Evolutionary conservation across 2,888 invertebrate species (phyloP).

Genomic region (Rugalucina vietnamica): DNA sequence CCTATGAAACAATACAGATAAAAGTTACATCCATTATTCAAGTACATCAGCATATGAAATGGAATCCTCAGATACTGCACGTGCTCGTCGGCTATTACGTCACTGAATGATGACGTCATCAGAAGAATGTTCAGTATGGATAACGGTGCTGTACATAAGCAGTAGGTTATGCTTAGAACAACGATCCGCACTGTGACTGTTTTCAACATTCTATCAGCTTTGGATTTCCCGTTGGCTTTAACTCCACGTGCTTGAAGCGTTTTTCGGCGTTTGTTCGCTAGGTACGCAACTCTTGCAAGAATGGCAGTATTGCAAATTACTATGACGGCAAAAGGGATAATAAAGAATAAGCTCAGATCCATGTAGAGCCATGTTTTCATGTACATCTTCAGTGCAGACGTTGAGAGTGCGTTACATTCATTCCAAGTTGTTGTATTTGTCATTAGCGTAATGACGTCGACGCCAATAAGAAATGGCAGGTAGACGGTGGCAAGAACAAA

Average conservation of each 20-base stretch:
- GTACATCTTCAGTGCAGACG: constrained; percentile 33
- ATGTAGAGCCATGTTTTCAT: constrained; percentile 46
- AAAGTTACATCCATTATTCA: constrained; percentile 63
- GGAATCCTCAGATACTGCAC: constrained; percentile 34
- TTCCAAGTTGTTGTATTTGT: constrained; percentile 12
- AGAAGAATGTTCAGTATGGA: constrained; percentile 46
- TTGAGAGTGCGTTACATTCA: constrained; percentile 44
- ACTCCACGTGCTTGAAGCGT: constrained; percentile 22
- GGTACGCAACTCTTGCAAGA: constrained; percentile 45
- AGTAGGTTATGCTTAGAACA: constrained; percentile 44
- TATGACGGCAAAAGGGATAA: constrained; percentile 49
- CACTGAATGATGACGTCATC: constrained; percentile 20
- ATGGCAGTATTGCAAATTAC: constrained; percentile 54
- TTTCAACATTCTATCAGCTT: constrained; percentile 49
- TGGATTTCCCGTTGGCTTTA: background rate
- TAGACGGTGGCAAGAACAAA: constrained; percentile 36
- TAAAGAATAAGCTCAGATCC: constrained; percentile 54
- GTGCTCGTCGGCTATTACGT: constrained; percentile 10
- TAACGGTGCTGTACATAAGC: constrained; percentile 56
- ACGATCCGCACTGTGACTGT: constrained; percentile 59
- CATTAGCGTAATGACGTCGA: constrained; percentile 30
- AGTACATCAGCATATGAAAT: constrained; percentile 57
- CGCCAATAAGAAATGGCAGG: constrained; percentile 43
- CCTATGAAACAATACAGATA: constrained; percentile 61
- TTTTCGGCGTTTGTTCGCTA: constrained; percentile 27